A percentile compares a stretch with the other conserved stretches of the same genome.
phyloP scores from a whole-genome alignment of 2,888 invertebrate species.

The Idaea aversata region DNA sequence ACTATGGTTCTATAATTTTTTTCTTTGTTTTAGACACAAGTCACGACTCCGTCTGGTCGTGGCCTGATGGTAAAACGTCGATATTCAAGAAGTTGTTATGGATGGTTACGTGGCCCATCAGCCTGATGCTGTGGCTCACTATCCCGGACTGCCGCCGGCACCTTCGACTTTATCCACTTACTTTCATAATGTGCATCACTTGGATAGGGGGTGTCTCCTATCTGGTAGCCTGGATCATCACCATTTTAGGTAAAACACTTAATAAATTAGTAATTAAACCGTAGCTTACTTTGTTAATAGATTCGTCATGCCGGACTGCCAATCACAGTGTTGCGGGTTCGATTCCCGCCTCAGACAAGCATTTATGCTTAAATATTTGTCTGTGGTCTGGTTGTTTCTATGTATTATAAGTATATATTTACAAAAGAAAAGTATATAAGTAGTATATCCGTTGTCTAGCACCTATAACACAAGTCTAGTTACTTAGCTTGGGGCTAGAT shows the following conservation, averaged over 20 bases:
- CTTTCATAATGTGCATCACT: constrained; percentile 88
- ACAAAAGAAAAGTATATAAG: too few relatives aligned
- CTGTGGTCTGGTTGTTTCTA: too few relatives aligned
- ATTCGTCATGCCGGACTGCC: too few relatives aligned
- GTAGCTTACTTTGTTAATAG: too few relatives aligned
- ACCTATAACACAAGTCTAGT: too few relatives aligned
- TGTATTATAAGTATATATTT: too few relatives aligned
- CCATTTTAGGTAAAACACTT: constrained; percentile 83
- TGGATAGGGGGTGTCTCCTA: constrained; percentile 92
- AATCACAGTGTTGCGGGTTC: too few relatives aligned
- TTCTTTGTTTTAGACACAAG: constrained; percentile 43
- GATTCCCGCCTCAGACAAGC: too few relatives aligned
- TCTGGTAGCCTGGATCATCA: constrained; percentile 92
- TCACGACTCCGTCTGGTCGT: constrained; percentile 70
- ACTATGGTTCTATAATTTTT: not conserved
- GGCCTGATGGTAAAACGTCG: constrained; percentile 76
- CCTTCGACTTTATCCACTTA: constrained; percentile 81
- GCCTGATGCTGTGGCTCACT: constrained; percentile 84
- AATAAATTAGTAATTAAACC: not conserved
- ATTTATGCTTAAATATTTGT: too few relatives aligned
- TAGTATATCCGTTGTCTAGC: too few relatives aligned
- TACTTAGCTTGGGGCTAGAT: too few relatives aligned
- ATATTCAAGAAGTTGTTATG: constrained; percentile 71
- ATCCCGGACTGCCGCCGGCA: constrained; percentile 88
- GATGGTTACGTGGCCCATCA: constrained; percentile 87